phyloP scores from a whole-genome alignment of 92 coral and sea anemone species.

The Porites lobata region DNA sequence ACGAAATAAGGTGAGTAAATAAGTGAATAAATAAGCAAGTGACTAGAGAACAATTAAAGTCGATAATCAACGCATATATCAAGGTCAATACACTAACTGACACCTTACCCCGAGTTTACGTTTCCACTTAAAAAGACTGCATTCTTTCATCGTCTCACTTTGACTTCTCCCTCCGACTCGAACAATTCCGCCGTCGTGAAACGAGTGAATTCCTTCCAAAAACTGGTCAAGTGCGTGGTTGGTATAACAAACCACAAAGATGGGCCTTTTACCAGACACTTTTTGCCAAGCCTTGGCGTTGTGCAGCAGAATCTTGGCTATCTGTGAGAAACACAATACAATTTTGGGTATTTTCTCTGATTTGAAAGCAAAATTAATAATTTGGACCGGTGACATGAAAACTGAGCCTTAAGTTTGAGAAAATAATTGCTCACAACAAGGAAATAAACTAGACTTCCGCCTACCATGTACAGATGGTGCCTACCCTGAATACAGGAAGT shows the following conservation, averaged over 20 bases:
- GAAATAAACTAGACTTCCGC: too few relatives aligned
- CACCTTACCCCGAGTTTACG: conserved; percentile 3
- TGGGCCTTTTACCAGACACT: conserved; percentile 46
- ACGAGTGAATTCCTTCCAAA: conserved; percentile 86
- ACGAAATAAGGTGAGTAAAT: too few relatives aligned
- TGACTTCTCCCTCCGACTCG: conserved; percentile 97
- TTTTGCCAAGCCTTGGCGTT: conserved; percentile 38
- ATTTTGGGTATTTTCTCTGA: too few relatives aligned
- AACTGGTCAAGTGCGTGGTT: conserved; percentile 98
- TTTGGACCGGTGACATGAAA: too few relatives aligned
- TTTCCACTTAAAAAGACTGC: conserved; percentile 74
- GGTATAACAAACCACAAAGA: conserved; percentile 95
- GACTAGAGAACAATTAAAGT: neutral
- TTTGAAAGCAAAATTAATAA: too few relatives aligned
- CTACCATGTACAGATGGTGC: too few relatives aligned
- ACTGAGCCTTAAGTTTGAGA: too few relatives aligned
- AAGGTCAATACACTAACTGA: too few relatives aligned
- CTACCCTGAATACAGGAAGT: too few relatives aligned
- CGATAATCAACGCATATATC: neutral
- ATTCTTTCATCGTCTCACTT: conserved; percentile 81
- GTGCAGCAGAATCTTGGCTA: conserved; percentile 85
- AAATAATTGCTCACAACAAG: too few relatives aligned
- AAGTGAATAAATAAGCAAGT: too few relatives aligned
- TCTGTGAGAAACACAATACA: conserved; percentile 42
- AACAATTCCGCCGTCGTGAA: conserved; percentile 83